Conservation (phyloP, 2,797 vertebrate species). For the Tokudaia tokunoshimensis region DNA sequence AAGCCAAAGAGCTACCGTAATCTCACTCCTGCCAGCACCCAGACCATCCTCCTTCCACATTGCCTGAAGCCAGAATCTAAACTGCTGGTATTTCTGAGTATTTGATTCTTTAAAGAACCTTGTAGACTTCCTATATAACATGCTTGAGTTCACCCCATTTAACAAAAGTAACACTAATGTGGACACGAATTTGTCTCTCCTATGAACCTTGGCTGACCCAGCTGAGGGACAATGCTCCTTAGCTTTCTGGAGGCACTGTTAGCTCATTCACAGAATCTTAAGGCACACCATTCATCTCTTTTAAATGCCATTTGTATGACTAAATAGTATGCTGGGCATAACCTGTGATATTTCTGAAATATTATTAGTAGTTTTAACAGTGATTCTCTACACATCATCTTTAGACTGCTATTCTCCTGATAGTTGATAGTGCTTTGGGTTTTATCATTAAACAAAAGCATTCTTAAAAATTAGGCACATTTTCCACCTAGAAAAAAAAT, state of each 20-base stretch:
- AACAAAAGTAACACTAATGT: slow-evolving; percentile 37
- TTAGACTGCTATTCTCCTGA: neutral
- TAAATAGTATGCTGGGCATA: neutral
- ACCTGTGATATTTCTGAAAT: slow-evolving; percentile 30
- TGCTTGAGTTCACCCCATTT: neutral
- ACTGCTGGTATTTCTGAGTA: neutral
- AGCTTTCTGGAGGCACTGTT: neutral
- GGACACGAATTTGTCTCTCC: neutral
- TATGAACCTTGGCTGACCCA: neutral
- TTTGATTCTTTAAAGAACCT: slow-evolving; percentile 24
- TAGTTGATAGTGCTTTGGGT: neutral
- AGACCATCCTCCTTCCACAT: neutral
- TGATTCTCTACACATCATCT: slow-evolving; percentile 32
- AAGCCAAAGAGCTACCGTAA: neutral
- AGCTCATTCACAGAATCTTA: slow-evolving; percentile 20
- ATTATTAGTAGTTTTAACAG: slow-evolving; percentile 26
- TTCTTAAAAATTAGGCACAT: neutral
- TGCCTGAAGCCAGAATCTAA: neutral
- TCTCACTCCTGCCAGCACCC: neutral
- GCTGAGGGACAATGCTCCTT: neutral
- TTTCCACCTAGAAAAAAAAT: neutral
- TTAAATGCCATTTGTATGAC: neutral
- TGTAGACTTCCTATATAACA: neutral
- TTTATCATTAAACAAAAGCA: slow-evolving; percentile 23
- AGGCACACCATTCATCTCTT: neutral